phyloP scores from a whole-genome alignment of 2,113 vertebrate species.

The Sphyrna mokarran region DNA sequence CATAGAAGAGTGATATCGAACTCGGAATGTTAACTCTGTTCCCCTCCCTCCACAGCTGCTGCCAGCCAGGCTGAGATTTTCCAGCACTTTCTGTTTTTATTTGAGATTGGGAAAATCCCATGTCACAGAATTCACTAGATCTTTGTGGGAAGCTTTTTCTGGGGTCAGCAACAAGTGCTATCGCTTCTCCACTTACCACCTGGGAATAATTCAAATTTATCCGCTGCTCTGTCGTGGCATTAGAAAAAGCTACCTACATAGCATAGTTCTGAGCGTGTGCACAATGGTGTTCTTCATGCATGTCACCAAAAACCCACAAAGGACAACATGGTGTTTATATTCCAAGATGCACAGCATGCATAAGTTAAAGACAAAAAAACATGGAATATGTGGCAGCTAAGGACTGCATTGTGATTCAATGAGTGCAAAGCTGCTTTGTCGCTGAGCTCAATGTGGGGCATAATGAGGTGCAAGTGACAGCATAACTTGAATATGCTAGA shows the following conservation, averaged over 20 bases:
- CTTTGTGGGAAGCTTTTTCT: not conserved
- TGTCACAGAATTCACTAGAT: not conserved
- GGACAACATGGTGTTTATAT: not conserved
- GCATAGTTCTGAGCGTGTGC: not conserved
- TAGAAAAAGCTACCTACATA: not conserved
- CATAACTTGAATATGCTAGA: not conserved
- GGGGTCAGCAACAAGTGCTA: not conserved
- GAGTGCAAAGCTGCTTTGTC: slow-evolving; percentile 3
- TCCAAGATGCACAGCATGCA: not conserved
- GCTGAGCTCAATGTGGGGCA: not conserved
- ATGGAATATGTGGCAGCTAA: not conserved
- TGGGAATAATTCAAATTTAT: not conserved
- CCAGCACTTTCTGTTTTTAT: too few relatives aligned
- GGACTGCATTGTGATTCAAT: slow-evolving; percentile 1
- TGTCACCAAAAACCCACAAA: not conserved
- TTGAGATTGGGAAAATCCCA: not conserved
- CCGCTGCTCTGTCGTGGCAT: not conserved
- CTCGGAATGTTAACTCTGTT: too few relatives aligned
- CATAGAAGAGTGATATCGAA: not conserved
- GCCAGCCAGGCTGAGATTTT: too few relatives aligned
- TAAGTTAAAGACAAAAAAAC: not conserved
- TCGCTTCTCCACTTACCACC: not conserved
- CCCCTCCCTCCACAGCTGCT: too few relatives aligned
- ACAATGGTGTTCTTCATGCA: not conserved
- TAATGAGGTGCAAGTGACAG: not conserved